Percentiles rank a stretch among this genome's conserved stretches.
phyloP scores from a whole-genome alignment of 1,140 invertebrate genomes.

The Delia radicum region DNA sequence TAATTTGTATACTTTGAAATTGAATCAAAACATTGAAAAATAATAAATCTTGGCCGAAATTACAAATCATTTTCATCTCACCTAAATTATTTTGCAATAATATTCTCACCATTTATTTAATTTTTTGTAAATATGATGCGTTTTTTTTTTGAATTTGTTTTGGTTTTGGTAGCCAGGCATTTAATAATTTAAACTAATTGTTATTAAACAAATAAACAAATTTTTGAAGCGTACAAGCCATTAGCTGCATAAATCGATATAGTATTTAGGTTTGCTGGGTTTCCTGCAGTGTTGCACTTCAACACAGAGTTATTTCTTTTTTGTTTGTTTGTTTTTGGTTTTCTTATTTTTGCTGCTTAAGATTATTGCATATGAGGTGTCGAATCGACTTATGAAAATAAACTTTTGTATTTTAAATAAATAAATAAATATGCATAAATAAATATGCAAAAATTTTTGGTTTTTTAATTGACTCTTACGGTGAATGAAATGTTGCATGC shows the following conservation, averaged over 20 bases:
- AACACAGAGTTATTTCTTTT: neutral
- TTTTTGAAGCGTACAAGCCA: neutral
- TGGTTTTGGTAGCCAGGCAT: neutral
- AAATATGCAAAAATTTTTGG: neutral
- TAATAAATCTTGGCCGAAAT: neutral
- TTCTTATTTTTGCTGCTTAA: neutral
- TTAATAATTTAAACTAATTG: neutral
- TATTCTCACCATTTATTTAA: no score
- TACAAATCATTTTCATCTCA: neutral
- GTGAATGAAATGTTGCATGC: conserved; percentile 11
- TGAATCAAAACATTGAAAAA: neutral
- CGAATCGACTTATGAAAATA: conserved; percentile 9
- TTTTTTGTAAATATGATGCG: no score
- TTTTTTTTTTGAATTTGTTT: no score
- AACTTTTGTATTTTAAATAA: conserved; percentile 12
- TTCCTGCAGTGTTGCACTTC: neutral
- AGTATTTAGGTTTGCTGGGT: neutral
- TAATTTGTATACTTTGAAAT: neutral
- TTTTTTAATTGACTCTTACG: conserved; percentile 17
- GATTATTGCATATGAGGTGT: neutral
- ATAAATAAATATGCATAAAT: neutral
- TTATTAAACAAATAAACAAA: neutral
- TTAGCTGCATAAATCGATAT: neutral
- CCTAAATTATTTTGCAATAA: neutral
- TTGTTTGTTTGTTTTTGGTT: neutral